phyloP scores from a whole-genome alignment of 1,140 invertebrate genomes.

The Trichonephila clavata region DNA sequence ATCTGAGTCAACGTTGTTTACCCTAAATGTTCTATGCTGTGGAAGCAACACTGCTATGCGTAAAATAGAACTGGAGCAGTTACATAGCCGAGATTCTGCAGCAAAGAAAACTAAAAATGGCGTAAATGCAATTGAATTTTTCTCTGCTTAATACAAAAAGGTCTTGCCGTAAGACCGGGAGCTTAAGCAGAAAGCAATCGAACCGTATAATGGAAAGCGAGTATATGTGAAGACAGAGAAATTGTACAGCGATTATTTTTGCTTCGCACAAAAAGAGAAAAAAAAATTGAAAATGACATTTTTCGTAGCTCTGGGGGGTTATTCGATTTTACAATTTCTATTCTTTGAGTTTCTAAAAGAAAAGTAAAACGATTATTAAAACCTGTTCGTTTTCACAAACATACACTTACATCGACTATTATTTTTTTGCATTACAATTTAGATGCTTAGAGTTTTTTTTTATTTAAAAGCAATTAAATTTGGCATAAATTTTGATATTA shows the following conservation, averaged over 20 bases:
- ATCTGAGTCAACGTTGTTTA: constrained; percentile 53
- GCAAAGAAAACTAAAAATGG: not conserved
- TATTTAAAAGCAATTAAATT: too few relatives aligned
- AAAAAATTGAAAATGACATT: not conserved
- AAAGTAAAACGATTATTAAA: not conserved
- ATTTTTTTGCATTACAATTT: not conserved
- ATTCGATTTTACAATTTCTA: not conserved
- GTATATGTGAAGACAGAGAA: constrained; percentile 26
- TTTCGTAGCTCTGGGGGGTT: not conserved
- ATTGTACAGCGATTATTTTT: constrained; percentile 9
- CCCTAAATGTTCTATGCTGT: not conserved
- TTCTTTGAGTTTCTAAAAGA: not conserved
- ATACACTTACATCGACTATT: not conserved
- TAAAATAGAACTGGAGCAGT: not conserved
- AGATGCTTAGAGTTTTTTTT: too few relatives aligned
- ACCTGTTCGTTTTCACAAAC: not conserved
- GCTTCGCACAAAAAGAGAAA: not conserved
- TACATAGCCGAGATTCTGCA: not conserved
- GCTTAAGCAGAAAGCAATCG: constrained; percentile 28
- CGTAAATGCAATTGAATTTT: constrained; percentile 53
- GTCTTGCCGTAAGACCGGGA: not conserved
- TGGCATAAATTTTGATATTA: too few relatives aligned
- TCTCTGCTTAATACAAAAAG: constrained; percentile 24
- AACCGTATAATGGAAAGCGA: constrained; percentile 40
- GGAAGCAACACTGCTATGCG: not conserved